These are phyloP conservation scores for Orientallactaga sibirica DNA, from an alignment of 2,797 vertebrate species.

Conservation along the genomic window DNA sequence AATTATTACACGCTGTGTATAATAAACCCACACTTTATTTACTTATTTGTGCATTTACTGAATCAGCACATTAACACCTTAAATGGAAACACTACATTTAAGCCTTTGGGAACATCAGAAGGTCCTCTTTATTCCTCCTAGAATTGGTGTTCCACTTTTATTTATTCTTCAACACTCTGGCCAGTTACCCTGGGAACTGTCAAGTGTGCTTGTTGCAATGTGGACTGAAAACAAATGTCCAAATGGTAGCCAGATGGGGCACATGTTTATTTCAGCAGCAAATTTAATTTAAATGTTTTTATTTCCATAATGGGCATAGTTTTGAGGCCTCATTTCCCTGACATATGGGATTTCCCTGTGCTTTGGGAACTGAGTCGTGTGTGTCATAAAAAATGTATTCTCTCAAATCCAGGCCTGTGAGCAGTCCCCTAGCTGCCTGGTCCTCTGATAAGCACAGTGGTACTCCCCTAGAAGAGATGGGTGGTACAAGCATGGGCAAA, in stretches of 20 bases:
- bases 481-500: not conserved
- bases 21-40: not conserved
- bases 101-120: conserved; percentile 21
- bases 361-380: conserved; percentile 55
- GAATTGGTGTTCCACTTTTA: conserved; percentile 24
- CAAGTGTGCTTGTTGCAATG: conserved; percentile 34
- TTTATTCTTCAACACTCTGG: conserved; percentile 45
- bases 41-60: conserved; percentile 32
- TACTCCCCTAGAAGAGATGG: not conserved
- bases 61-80: conserved; percentile 18
- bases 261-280: conserved; percentile 66
- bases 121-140: not conserved
- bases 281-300: conserved; percentile 48
- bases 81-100: conserved; percentile 1
- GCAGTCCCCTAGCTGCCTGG: not conserved
- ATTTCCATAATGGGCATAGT: conserved; percentile 44
- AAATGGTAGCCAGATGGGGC: conserved; percentile 73
- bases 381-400: conserved; percentile 41
- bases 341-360: conserved; percentile 60
- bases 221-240: conserved; percentile 65
- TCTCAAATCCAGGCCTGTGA: conserved; percentile 5
- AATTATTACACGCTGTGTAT: not conserved
- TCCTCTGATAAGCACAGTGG: not conserved
- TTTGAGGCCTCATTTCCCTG: conserved; percentile 64
- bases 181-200: conserved; percentile 61